Evolutionary conservation across 30 jellyfish, hydroid and myxozoan genomes (phyloP).

Genomic region (Nemopilema nomurai): DNA sequence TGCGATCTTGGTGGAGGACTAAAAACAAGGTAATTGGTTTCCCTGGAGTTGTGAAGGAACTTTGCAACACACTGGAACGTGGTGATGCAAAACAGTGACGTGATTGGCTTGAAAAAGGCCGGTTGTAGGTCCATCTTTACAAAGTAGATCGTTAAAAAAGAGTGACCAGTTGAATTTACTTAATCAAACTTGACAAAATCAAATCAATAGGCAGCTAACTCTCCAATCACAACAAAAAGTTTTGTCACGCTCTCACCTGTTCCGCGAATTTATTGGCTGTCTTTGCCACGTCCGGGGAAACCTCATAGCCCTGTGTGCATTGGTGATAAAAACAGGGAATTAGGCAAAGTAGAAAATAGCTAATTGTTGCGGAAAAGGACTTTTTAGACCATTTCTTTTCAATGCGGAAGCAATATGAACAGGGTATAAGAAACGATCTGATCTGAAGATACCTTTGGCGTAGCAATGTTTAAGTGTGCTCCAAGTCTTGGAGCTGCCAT

Average conservation of each 20-base stretch:
- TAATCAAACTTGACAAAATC: no score
- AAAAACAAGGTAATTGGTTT: constrained; percentile 9
- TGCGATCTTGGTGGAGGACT: constrained; percentile 53
- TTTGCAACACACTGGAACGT: no score
- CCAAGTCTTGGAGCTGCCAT: constrained; percentile 83
- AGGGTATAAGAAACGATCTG: background rate
- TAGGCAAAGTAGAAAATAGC: background rate
- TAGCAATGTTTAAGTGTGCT: constrained; percentile 60
- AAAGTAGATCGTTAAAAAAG: no score
- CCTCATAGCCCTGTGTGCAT: constrained; percentile 50
- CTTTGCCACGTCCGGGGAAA: constrained; percentile 42
- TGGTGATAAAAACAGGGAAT: no score
- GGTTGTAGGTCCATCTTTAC: no score
- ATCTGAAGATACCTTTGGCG: constrained; percentile 55
- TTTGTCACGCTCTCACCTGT: constrained; percentile 7
- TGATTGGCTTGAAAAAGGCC: no score
- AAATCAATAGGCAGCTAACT: no score
- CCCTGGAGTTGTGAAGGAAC: no score
- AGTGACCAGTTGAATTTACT: no score
- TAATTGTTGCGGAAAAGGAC: background rate
- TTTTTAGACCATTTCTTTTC: background rate
- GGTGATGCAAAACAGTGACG: no score
- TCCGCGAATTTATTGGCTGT: constrained; percentile 35
- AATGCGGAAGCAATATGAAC: background rate
- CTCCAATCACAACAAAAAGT: background rate